Conservation (phyloP, 2,113 vertebrate genomes). For the Cryptomyrus ogoouensis region DNA sequence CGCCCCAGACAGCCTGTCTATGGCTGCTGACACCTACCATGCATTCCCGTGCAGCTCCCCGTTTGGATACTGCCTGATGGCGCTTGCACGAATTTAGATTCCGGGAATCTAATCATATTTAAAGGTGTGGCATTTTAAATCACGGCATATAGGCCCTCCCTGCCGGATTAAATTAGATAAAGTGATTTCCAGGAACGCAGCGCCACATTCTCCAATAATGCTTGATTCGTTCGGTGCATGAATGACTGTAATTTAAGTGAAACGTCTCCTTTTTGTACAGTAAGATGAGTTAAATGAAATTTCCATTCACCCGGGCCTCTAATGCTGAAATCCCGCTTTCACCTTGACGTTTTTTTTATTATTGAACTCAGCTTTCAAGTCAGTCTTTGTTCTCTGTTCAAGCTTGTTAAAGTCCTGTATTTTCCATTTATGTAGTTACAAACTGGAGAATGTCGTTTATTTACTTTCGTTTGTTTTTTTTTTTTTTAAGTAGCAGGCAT, state of each 20-base stretch:
- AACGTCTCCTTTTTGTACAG: neutral
- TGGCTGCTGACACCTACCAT: neutral
- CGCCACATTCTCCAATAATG: neutral
- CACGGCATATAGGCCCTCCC: neutral
- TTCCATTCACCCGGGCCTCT: neutral
- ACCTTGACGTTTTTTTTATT: neutral
- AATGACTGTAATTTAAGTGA: constrained; percentile 9
- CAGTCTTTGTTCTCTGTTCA: neutral
- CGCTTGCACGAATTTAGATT: neutral
- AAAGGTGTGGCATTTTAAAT: neutral
- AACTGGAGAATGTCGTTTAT: neutral
- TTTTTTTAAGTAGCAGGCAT: neutral
- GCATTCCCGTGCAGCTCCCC: neutral
- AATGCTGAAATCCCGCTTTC: neutral
- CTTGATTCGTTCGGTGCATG: neutral
- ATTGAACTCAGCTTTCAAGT: neutral
- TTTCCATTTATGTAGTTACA: neutral
- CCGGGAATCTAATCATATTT: neutral
- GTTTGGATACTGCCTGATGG: neutral
- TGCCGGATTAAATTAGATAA: neutral
- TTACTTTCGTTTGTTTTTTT: neutral
- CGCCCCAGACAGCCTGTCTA: neutral
- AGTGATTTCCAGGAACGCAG: neutral
- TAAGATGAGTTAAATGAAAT: neutral
- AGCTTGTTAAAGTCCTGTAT: constrained; percentile 1